Percentiles rank a stretch among this genome's conserved stretches.
Conservation (phyloP, 2,888 invertebrate genomes). For the Scelioninae gen. 1 region DNA sequence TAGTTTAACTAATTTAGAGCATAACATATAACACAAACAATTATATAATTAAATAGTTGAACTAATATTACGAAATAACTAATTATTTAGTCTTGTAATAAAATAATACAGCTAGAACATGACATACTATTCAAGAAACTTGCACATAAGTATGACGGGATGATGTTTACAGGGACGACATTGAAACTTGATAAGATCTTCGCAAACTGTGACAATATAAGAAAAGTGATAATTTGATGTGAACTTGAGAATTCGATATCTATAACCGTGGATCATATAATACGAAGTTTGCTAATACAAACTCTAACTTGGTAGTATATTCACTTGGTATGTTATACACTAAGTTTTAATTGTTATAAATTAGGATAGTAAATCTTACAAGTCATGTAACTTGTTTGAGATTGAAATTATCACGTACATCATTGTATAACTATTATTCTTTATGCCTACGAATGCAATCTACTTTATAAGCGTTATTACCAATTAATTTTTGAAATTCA, state of each 20-base stretch:
- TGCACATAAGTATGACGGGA: slow-evolving; percentile 18
- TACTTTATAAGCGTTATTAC: neutral
- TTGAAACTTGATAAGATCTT: slow-evolving; percentile 24
- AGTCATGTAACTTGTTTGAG: slow-evolving; percentile 38
- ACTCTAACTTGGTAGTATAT: slow-evolving; percentile 52
- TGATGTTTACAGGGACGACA: slow-evolving; percentile 16
- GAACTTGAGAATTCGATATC: slow-evolving; percentile 40
- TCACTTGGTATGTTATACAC: slow-evolving; percentile 72
- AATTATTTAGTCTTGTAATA: slow-evolving; percentile 9
- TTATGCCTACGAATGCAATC: neutral
- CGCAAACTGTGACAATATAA: slow-evolving; percentile 35
- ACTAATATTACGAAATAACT: too few species aligned
- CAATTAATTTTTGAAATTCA: too few species aligned
- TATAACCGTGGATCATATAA: slow-evolving; percentile 76
- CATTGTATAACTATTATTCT: neutral
- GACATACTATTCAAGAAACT: slow-evolving; percentile 17
- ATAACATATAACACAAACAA: too few species aligned
- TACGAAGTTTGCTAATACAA: slow-evolving; percentile 76
- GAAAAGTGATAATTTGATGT: slow-evolving; percentile 31
- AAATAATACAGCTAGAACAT: slow-evolving; percentile 12
- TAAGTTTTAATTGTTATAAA: slow-evolving; percentile 81
- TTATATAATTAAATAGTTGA: too few species aligned
- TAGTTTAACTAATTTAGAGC: too few species aligned
- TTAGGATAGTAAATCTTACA: slow-evolving; percentile 69
- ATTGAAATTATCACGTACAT: slow-evolving; percentile 34